Percentiles rank a stretch among this genome's conserved stretches.
Conservation (phyloP, 1,140 invertebrate species). For the Harpegnathos saltator region DNA sequence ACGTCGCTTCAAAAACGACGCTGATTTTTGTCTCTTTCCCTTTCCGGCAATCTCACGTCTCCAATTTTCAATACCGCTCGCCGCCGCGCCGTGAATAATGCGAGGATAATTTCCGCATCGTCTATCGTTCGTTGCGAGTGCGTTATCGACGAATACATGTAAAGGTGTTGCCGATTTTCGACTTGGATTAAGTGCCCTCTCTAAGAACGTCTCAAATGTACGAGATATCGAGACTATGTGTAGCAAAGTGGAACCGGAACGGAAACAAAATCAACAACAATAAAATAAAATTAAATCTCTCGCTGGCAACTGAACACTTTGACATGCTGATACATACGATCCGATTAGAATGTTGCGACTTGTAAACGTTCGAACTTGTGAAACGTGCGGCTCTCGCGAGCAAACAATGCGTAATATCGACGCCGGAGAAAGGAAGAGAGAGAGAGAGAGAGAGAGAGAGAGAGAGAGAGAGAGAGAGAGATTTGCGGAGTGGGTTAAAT, state of each 20-base stretch:
- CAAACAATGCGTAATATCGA: neutral
- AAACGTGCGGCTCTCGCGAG: neutral
- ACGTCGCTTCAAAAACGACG: constrained; percentile 48
- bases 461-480: neutral
- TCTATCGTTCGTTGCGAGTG: constrained; percentile 11
- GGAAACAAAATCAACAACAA: too few relatives aligned
- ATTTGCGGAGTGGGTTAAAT: neutral
- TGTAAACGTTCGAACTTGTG: neutral
- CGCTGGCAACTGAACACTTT: neutral
- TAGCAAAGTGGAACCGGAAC: too few relatives aligned
- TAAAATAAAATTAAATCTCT: too few relatives aligned
- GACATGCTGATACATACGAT: neutral
- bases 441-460: neutral
- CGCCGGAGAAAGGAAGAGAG: too few relatives aligned
- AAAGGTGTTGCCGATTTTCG: too few relatives aligned
- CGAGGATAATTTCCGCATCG: constrained; percentile 49
- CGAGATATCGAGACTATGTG: too few relatives aligned
- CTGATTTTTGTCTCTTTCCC: constrained; percentile 59
- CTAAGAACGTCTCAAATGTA: too few relatives aligned
- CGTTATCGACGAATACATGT: neutral
- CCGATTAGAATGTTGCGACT: neutral
- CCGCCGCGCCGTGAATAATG: constrained; percentile 34
- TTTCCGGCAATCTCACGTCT: constrained; percentile 32
- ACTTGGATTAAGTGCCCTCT: too few relatives aligned
- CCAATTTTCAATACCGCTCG: constrained; percentile 40